These are phyloP conservation scores for Sussaba pulchella DNA, from an alignment of 2,888 invertebrate species.

Conservation along the genomic window DNA sequence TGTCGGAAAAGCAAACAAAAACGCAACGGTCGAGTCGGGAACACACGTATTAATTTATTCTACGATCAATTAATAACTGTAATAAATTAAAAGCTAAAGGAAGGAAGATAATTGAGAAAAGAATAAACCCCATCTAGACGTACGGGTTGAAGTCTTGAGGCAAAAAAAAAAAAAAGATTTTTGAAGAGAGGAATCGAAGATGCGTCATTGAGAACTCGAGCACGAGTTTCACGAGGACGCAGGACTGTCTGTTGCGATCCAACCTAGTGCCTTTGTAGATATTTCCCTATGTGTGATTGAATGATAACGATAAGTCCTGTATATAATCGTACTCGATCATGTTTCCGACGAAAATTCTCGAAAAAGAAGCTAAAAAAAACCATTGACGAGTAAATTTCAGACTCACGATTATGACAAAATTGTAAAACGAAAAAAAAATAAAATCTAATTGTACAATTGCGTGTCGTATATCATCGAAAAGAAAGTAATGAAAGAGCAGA, in stretches of 20 bases:
- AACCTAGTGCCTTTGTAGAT: conserved; percentile 82
- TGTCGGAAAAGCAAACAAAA: conserved; percentile 33
- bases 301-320: conserved; percentile 58
- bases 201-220: conserved; percentile 26
- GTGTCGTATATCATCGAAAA: conserved; percentile 34
- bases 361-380: neutral
- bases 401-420: neutral
- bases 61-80: conserved; percentile 53
- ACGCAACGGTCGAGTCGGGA: conserved; percentile 45
- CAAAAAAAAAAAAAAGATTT: neutral
- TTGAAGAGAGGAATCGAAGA: neutral
- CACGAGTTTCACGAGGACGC: conserved; percentile 64
- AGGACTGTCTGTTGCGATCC: conserved; percentile 73
- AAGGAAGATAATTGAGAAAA: conserved; percentile 4
- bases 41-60: conserved; percentile 43
- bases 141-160: neutral
- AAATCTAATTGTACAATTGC: conserved; percentile 15
- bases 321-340: conserved; percentile 18
- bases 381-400: neutral
- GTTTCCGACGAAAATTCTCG: too few species aligned
- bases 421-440: neutral
- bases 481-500: conserved; percentile 9
- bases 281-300: conserved; percentile 73
- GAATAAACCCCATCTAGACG: neutral
- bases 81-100: conserved; percentile 35